These are phyloP conservation scores for Gobiocypris rarus DNA, from an alignment of 2,113 vertebrate species.

Conservation along the genomic window DNA sequence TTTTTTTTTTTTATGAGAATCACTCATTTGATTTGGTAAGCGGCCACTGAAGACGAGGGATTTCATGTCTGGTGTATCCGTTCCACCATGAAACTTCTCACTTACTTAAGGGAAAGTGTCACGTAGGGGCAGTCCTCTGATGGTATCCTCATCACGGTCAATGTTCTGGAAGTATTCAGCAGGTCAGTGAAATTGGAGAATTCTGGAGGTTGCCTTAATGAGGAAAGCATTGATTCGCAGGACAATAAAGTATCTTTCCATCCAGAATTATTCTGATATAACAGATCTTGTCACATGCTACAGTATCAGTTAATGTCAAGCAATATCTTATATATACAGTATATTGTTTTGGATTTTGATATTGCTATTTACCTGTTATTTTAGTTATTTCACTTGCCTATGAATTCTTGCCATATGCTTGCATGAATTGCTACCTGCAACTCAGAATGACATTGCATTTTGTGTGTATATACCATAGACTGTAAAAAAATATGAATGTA, in stretches of 20 bases:
- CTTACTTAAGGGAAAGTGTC: conserved; percentile 13
- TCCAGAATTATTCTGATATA: neutral
- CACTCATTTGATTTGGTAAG: neutral
- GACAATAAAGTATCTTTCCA: conserved; percentile 35
- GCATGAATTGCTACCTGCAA: too few relatives aligned
- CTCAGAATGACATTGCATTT: too few relatives aligned
- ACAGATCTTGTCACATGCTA: neutral
- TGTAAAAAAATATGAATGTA: too few relatives aligned
- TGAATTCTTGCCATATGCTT: too few relatives aligned
- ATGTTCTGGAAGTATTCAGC: neutral
- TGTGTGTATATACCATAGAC: too few relatives aligned
- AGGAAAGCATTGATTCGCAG: conserved; percentile 7
- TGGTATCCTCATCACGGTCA: conserved; percentile 22
- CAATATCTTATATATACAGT: neutral
- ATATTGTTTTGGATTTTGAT: too few relatives aligned
- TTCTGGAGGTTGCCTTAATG: conserved; percentile 22
- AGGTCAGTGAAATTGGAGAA: conserved; percentile 28
- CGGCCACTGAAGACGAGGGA: neutral
- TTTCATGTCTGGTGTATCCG: conserved; percentile 10
- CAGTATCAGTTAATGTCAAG: neutral
- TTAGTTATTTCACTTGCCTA: too few relatives aligned
- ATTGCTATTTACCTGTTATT: too few relatives aligned
- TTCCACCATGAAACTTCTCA: conserved; percentile 3
- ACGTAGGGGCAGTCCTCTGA: neutral
- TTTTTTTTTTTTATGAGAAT: neutral